Evolutionary conservation across 2,888 invertebrate genomes (phyloP), one percentile per base, ranked within the genome.

Genomic region (Carterocephalus palaemon): DNA sequence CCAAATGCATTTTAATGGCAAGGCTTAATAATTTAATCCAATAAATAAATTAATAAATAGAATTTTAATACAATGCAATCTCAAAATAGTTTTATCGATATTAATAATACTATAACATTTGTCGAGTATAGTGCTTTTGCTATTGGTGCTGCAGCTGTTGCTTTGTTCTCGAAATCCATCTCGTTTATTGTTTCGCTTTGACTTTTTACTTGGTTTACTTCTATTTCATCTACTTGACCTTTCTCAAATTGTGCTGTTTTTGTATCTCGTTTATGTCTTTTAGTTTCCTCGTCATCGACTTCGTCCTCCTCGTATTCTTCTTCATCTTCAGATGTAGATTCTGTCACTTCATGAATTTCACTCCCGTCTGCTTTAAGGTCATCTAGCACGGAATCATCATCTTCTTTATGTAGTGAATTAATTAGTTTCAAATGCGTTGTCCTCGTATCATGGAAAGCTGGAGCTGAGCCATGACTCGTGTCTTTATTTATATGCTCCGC

Each of bases 1-100:
- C 66, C 66, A 83, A 83, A 84, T 85, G 83, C 83, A 76, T 66
- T 71, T n/a, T 61, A 69, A 84, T 84, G 83, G 83, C 85, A 81
- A 83, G 79, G 72, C 71, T 70, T 76, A 76, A 60, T 68, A 67
- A 66, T 62, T 61, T 64, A 69, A 65, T 66, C 64, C 68, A 83
- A 83, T 84, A 84, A 84, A 83, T 83, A 79, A 76, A 61, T 75
- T 64, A 72, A 61, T 66, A 61, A 61, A 56, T 54, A 57, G 43
- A 57, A 51, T 37, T 37, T 58, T 23, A 22, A 10, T 26, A 51
- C 47, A 46, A 45, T 5, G 38, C 7, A 29, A 28, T 42, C 8
- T 75, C 70, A 82, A 51, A 74, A 59, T 10, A 76, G 48, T 47
- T 60, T 70, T 20, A 67, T 51, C 57, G 62, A 66, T 52, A 76